phyloP scores from a whole-genome alignment of 2,888 invertebrate species.

The Iphiclides podalirius region DNA sequence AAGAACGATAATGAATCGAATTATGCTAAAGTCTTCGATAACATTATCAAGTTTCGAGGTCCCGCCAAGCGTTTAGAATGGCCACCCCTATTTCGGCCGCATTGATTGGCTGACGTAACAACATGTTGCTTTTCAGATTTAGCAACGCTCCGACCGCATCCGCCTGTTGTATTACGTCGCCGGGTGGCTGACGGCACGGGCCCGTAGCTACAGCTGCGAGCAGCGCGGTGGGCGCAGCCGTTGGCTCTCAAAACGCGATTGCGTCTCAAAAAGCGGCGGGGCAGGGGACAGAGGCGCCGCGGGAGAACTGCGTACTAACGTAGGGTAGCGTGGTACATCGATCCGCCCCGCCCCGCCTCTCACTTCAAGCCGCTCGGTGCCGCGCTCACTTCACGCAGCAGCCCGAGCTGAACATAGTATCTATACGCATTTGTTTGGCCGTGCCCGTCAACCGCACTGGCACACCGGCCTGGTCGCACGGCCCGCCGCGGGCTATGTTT shows the following conservation, averaged over 20 bases:
- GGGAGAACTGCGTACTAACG: conserved; percentile 36
- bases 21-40: too few relatives aligned
- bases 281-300: conserved; percentile 24
- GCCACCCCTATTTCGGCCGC: background rate
- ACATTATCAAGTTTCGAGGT: background rate
- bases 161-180: background rate
- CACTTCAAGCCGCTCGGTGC: conserved; percentile 56
- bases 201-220: background rate
- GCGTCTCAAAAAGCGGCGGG: background rate
- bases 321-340: conserved; percentile 53
- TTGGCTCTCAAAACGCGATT: background rate
- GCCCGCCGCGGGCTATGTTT: conserved; percentile 39
- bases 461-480: conserved; percentile 6
- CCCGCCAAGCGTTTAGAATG: background rate
- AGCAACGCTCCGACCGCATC: background rate
- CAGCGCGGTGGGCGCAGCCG: background rate
- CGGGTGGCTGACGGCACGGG: background rate
- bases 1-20: too few relatives aligned
- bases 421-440: conserved; percentile 67
- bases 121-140: background rate
- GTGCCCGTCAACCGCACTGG: conserved; percentile 56
- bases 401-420: conserved; percentile 59
- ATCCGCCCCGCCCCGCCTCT: conserved; percentile 53
- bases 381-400: conserved; percentile 61
- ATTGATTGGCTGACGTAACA: background rate